A percentile compares a stretch with the other conserved stretches of the same genome.
Evolutionary conservation across 1,140 invertebrate species (phyloP).

Genomic region (Sesamia nonagrioides): DNA sequence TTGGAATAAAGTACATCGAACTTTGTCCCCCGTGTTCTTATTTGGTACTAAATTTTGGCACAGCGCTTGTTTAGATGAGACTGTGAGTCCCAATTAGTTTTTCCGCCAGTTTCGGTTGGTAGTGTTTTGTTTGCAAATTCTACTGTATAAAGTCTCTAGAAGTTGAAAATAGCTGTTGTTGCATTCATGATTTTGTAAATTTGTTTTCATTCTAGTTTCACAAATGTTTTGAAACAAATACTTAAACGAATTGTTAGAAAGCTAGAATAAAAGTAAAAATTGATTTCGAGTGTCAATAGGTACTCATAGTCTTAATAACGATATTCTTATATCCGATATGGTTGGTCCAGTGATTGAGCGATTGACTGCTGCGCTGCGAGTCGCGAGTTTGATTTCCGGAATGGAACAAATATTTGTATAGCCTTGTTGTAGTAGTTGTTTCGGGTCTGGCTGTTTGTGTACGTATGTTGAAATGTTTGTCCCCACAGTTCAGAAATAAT

Average conservation of each 20-base stretch:
- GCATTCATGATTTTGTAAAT: neutral
- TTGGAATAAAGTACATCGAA: constrained; percentile 28
- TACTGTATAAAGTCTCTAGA: neutral
- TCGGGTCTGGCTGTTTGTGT: too few species aligned
- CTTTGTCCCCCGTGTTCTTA: constrained; percentile 12
- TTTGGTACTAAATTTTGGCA: constrained; percentile 23
- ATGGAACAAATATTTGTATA: too few species aligned
- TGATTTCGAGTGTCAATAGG: neutral
- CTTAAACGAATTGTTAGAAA: too few species aligned
- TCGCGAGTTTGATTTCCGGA: too few species aligned
- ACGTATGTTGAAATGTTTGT: too few species aligned
- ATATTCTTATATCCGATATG: too few species aligned
- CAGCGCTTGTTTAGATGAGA: neutral
- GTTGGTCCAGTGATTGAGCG: too few species aligned
- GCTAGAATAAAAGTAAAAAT: neutral
- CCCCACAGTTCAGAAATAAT: too few species aligned
- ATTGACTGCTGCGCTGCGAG: too few species aligned
- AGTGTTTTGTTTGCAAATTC: constrained; percentile 3
- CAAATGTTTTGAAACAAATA: too few species aligned
- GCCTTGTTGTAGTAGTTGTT: too few species aligned
- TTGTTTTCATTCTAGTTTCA: neutral
- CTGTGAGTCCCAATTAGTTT: constrained; percentile 20
- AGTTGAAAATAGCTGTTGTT: neutral
- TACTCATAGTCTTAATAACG: too few species aligned
- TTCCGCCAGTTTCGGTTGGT: neutral